These are phyloP conservation scores for Gnatocerus cornutus DNA, from an alignment of 2,888 invertebrate genomes.

Conservation along the genomic window DNA sequence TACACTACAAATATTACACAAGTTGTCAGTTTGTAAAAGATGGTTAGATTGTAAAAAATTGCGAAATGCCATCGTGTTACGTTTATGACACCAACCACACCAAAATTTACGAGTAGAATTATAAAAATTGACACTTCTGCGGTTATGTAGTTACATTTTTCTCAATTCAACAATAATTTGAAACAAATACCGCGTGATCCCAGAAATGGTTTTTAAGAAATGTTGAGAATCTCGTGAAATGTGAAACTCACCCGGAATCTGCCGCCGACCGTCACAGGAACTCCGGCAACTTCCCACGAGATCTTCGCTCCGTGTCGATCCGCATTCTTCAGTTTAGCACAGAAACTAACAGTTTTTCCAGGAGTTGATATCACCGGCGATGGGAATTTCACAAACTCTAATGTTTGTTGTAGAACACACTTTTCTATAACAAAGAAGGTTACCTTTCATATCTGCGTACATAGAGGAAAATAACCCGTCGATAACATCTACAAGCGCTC, in stretches of 20 bases:
- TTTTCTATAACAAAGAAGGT: slow-evolving; percentile 44
- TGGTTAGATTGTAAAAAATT: too few species aligned
- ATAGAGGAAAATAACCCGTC: neutral
- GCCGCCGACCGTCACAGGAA: slow-evolving; percentile 54
- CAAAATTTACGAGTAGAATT: too few species aligned
- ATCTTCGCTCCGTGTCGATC: slow-evolving; percentile 66
- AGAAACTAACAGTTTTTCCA: slow-evolving; percentile 74
- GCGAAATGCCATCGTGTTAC: too few species aligned
- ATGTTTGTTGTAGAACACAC: slow-evolving; percentile 37
- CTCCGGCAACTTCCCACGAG: slow-evolving; percentile 75
- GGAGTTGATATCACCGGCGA: slow-evolving; percentile 72
- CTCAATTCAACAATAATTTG: too few species aligned
- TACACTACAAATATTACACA: too few species aligned
- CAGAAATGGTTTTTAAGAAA: too few species aligned
- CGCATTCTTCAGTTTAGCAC: slow-evolving; percentile 70
- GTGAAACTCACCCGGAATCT: slow-evolving; percentile 62
- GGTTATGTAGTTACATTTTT: too few species aligned
- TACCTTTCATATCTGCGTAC: slow-evolving; percentile 16
- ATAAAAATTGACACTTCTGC: too few species aligned
- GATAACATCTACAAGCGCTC: slow-evolving; percentile 12
- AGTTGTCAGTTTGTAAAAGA: too few species aligned
- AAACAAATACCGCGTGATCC: too few species aligned
- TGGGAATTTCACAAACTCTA: slow-evolving; percentile 73
- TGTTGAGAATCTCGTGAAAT: slow-evolving; percentile 2
- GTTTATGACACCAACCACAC: too few species aligned